Conservation (phyloP, 2,797 vertebrate species). For the Sebastes hubbsi region DNA sequence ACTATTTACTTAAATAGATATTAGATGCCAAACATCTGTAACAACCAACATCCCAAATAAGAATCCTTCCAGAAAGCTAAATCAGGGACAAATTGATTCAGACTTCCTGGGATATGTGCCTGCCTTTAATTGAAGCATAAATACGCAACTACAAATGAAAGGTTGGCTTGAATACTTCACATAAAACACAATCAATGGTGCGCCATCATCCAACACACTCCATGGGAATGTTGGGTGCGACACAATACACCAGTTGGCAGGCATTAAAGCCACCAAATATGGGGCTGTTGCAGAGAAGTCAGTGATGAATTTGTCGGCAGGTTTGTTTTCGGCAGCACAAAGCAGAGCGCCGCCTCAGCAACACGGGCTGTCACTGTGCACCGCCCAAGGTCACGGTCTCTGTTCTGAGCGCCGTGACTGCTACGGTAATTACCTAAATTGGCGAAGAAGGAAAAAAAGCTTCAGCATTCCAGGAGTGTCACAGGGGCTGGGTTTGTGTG, state of each 20-base stretch:
- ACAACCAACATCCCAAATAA: neutral
- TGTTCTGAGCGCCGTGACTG: slow-evolving; percentile 77
- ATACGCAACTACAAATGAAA: neutral
- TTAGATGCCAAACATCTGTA: neutral
- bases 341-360: slow-evolving; percentile 60
- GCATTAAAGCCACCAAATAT: slow-evolving; percentile 57
- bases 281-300: slow-evolving; percentile 55
- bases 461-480: slow-evolving; percentile 76
- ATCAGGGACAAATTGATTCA: neutral
- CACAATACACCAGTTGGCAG: slow-evolving; percentile 52
- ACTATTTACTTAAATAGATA: neutral
- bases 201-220: neutral
- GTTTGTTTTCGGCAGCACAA: slow-evolving; percentile 69
- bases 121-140: neutral
- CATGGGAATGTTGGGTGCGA: slow-evolving; percentile 54
- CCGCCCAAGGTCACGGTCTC: slow-evolving; percentile 74
- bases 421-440: slow-evolving; percentile 79
- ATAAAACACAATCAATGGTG: slow-evolving; percentile 7
- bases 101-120: neutral
- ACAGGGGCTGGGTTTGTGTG: slow-evolving; percentile 74
- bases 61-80: neutral
- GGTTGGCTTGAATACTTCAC: neutral
- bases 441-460: slow-evolving; percentile 58
- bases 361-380: slow-evolving; percentile 67
- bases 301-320: slow-evolving; percentile 76